Evolutionary conservation across 2,797 vertebrate genomes (phyloP), one percentile per base, ranked within the genome.

Genomic region (Semotilus atromaculatus): DNA sequence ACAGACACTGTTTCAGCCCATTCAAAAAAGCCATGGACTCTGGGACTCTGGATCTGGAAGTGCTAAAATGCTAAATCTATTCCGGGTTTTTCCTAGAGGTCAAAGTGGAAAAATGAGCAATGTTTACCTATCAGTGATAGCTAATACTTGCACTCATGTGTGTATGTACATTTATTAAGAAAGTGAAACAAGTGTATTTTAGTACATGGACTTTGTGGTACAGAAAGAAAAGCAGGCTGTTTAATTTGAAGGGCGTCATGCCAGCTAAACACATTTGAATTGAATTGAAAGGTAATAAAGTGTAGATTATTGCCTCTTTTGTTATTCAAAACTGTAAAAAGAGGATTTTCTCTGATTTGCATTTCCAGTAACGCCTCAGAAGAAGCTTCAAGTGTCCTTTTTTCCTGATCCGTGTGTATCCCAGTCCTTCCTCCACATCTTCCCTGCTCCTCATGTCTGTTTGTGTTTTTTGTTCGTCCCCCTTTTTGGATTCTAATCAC

Each of bases 401-500:
- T 31, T 67, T 14, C 36, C 58, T 19, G 23, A 38, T 58, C 36
- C 16, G 14, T 13, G 45, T 38, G 21, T 26, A 4, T 18, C 29
- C 19, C 45, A 26, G 51, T 81, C 75, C 26, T 45, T 62, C 55
- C n/a, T 58, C 36, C 26, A 36, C 26, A 1, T 72, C 36, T 81
- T 53, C 31, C 51, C 34, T 72, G 38, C 23, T 79, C 55, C 75
- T 60, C 75, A 40, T 43, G 75, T 77, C 75, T 77, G 36, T 18
- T 38, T 26, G 74, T 26, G 38, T 78, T 64, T n/a, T 78, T 78
- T 9, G 1, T 45, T 10, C 21, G 14, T 60, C 34, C 36, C 74
- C 18, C 70, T 48, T 21, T 73, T 64, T 64, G 55, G 70, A 82
- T 48, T 82, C 53, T n/a, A 60, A 72, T 60, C 80, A 45, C 80